phyloP scores from a whole-genome alignment of 2,888 invertebrate genomes.

The Phania funesta region DNA sequence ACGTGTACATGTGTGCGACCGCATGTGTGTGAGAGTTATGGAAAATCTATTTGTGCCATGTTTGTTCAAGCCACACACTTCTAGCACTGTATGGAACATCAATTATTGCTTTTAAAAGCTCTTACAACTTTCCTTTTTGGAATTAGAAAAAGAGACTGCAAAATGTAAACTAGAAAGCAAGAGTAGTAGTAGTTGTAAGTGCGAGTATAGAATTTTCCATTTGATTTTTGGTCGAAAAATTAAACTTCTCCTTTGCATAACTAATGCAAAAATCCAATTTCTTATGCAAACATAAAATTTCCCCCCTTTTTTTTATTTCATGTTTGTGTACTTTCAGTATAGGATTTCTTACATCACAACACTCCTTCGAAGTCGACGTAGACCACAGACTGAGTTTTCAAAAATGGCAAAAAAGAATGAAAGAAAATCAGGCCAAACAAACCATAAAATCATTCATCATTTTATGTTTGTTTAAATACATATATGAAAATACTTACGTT shows the following conservation, averaged over 20 bases:
- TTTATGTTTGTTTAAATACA: constrained; percentile 71
- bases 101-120: constrained; percentile 62
- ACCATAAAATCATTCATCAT: constrained; percentile 79
- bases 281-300: constrained; percentile 79
- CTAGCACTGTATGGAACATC: constrained; percentile 47
- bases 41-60: constrained; percentile 37
- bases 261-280: constrained; percentile 80
- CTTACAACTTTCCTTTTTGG: constrained; percentile 33
- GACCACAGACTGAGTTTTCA: background rate
- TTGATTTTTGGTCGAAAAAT: constrained; percentile 65
- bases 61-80: constrained; percentile 30
- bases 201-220: constrained; percentile 45
- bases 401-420: background rate
- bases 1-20: background rate
- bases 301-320: constrained; percentile 62
- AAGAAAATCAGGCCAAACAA: constrained; percentile 78
- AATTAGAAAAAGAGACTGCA: background rate
- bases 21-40: constrained; percentile 4
- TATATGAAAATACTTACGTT: constrained; percentile 30
- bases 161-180: background rate
- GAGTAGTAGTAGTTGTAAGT: background rate
- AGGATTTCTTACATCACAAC: constrained; percentile 64
- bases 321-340: constrained; percentile 11
- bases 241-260: constrained; percentile 76
- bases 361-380: constrained; percentile 39